A percentile compares a stretch with the other conserved stretches of the same genome.
These are phyloP conservation scores for Cancer borealis DNA, from an alignment of 2,888 invertebrate genomes.

Conservation along the genomic window DNA sequence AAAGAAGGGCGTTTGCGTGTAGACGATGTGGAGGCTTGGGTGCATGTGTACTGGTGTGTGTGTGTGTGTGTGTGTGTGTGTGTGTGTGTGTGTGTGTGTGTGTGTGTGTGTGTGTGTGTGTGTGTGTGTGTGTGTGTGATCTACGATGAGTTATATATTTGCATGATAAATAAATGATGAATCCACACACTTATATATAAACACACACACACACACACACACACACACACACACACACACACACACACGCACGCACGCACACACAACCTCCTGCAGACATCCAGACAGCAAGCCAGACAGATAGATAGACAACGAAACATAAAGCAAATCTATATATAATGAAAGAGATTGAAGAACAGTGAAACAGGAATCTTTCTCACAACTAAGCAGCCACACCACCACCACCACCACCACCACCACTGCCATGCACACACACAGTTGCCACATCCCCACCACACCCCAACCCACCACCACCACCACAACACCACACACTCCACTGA, in stretches of 20 bases:
- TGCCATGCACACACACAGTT: no score
- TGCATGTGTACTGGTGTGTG: no score
- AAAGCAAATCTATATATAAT: neutral
- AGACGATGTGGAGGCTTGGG: no score
- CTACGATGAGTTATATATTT: neutral
- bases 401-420: no score
- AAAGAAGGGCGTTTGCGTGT: no score
- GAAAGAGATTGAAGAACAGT: no score
- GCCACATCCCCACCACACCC: no score
- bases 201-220: neutral
- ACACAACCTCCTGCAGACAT: neutral
- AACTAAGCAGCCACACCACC: no score
- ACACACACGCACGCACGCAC: neutral
- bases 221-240: slow-evolving; percentile 28
- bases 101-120: neutral
- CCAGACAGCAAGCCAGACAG: neutral
- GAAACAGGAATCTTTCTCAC: no score
- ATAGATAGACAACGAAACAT: neutral
- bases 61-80: slow-evolving; percentile 4
- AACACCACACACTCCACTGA: no score
- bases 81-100: neutral
- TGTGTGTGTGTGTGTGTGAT: neutral
- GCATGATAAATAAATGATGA: neutral
- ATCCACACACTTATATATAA: neutral
- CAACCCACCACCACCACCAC: no score